Base-by-base conservation (phyloP, 1,140 invertebrate genomes). In the Atta colombica region DNA sequence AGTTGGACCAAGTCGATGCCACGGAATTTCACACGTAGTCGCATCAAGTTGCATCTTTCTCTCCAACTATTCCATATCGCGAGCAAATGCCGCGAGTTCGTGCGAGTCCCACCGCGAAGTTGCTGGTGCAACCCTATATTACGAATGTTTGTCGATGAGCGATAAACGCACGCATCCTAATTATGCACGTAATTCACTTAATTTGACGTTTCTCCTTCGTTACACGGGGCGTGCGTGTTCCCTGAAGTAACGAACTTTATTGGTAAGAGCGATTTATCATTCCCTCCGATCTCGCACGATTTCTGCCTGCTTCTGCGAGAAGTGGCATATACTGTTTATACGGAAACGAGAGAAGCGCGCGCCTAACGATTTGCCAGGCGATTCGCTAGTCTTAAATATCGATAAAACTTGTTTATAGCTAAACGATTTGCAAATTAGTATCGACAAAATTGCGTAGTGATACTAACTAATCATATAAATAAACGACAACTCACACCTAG, bases 121-220 rank as follows among this genome's bases (percentile, higher is more conserved):
- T 84, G 58, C 81, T 28, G 63, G 31, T 53, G 39, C 35, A 90
- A 87, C 85, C 84, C 75, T 69, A 55, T 78, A 91, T 92, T 92
- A 86, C 86, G 75, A 92, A 88, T 87, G 84, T 91, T 91, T 92
- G 87, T 90, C 90, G 90, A 92, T 92, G 87, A 69, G 61, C 91
- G 91, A 92, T 92, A 90, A 91, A 91, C 77, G 58, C 85, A 91
- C 89, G 85, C 88, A 87, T 86, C 88, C 85, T 84, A 92, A 92
- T 92, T 92, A 92, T 92, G 88, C 88, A 81, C 86, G 90, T 87
- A 91, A 91, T 92, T 90, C 90, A 90, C 90, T 92, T 91, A 92
- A 92, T 92, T 92, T 89, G 88, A 92, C 85, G 90, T 88, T 91
- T 88, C 80, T 90, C 86, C 78, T 87, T 90, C 82, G 82, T 90